These are phyloP conservation scores for Podarcis siculus DNA, from an alignment of 2,797 vertebrate species.

Conservation along the genomic window DNA sequence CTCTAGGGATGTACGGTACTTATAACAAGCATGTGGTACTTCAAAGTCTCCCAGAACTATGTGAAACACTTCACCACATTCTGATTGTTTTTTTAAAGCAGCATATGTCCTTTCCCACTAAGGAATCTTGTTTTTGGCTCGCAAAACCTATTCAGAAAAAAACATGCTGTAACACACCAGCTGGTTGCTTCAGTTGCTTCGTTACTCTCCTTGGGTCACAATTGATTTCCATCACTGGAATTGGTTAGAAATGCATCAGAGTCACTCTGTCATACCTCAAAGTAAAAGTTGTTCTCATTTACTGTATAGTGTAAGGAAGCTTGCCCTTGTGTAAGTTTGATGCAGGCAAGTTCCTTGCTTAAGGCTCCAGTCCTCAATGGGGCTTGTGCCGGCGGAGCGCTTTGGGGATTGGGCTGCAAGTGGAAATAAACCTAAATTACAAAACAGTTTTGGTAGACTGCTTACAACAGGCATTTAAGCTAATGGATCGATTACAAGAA, in stretches of 20 bases:
- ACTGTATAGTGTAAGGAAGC: conserved; percentile 10
- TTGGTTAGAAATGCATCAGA: conserved; percentile 42
- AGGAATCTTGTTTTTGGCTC: conserved; percentile 16
- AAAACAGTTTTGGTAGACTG: conserved; percentile 48
- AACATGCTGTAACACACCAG: conserved; percentile 23
- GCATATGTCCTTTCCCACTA: neutral
- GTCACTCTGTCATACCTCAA: conserved; percentile 36
- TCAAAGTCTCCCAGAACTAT: conserved; percentile 46
- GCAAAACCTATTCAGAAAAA: conserved; percentile 42
- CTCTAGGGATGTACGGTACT: conserved; percentile 11
- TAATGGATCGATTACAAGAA: conserved; percentile 51
- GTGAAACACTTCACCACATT: conserved; percentile 45
- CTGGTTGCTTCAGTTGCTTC: neutral
- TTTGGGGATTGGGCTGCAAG: conserved; percentile 46
- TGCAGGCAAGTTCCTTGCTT: conserved; percentile 40
- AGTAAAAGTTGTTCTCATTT: conserved; percentile 31
- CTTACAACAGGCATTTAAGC: conserved; percentile 50
- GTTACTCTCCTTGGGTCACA: conserved; percentile 55
- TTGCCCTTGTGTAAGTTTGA: conserved; percentile 52
- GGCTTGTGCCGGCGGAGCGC: conserved; percentile 34
- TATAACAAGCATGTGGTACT: conserved; percentile 18
- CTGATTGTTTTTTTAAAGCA: conserved; percentile 32
- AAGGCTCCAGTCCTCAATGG: conserved; percentile 40
- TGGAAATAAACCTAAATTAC: conserved; percentile 48
- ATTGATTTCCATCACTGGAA: conserved; percentile 45